Conservation (phyloP, 2,113 vertebrate species). For the Psammodynastes pulverulentus region DNA sequence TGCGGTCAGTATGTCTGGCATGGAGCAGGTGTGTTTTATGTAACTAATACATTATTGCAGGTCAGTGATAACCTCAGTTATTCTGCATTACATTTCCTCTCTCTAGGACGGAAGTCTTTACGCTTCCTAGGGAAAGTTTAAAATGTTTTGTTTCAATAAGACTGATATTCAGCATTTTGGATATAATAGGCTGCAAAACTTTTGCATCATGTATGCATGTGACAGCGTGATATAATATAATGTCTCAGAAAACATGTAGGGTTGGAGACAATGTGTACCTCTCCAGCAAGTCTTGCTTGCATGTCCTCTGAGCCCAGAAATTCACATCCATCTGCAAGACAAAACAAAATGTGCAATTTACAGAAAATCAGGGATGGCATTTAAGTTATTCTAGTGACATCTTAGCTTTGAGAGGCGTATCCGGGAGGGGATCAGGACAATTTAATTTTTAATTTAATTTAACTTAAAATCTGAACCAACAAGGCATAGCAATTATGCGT, state of each 20-base stretch:
- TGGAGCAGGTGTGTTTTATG: slow-evolving; percentile 15
- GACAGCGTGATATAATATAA: background rate
- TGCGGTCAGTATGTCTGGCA: background rate
- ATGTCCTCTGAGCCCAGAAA: background rate
- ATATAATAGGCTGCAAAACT: background rate
- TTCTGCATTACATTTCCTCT: slow-evolving; percentile 1
- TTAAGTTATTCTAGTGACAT: background rate
- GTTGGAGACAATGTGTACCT: background rate
- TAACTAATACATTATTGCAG: background rate
- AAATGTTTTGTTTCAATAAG: background rate
- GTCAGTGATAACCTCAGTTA: background rate
- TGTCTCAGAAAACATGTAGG: background rate
- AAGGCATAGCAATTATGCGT: background rate
- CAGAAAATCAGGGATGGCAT: background rate
- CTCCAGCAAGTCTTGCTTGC: background rate
- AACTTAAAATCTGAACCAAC: background rate
- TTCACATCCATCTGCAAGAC: background rate
- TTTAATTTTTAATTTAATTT: background rate
- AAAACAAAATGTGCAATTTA: background rate
- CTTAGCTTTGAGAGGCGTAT: background rate
- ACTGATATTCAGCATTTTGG: background rate
- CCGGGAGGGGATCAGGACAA: background rate
- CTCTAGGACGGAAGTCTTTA: background rate
- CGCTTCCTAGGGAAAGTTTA: background rate
- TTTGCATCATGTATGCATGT: background rate